Conservation (phyloP, 2,797 vertebrate species). For the Squalus acanthias region DNA sequence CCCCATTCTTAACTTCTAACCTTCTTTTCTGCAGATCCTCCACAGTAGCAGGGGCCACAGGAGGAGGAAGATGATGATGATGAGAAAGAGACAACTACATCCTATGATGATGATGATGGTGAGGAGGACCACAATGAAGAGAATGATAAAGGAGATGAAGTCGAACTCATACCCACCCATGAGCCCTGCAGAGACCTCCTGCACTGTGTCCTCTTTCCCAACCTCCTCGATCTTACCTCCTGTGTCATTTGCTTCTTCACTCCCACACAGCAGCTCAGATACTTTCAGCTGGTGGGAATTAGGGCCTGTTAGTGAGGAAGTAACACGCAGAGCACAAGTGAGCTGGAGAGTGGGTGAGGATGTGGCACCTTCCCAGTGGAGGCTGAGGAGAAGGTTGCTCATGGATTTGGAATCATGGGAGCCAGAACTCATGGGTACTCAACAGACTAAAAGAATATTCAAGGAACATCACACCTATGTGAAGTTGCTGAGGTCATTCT, state of each 20-base stretch:
- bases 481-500: neutral
- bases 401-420: neutral
- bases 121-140: neutral
- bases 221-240: neutral
- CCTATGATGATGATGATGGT: neutral
- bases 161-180: neutral
- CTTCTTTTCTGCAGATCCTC: neutral
- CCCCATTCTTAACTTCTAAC: neutral
- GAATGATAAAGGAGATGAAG: neutral
- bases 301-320: neutral
- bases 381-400: neutral
- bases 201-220: neutral
- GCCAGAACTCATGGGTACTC: neutral
- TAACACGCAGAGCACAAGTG: neutral
- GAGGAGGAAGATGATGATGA: neutral
- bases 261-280: neutral
- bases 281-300: neutral
- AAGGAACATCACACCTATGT: neutral
- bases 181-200: neutral
- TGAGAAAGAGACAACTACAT: neutral
- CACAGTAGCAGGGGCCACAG: neutral
- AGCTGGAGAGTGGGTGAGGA: neutral
- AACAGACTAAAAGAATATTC: neutral
- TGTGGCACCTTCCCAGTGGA: neutral
- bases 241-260: neutral